These are phyloP conservation scores for Microctenopoma stevenorrisi DNA, from an alignment of 2,797 vertebrate genomes.

Conservation along the genomic window DNA sequence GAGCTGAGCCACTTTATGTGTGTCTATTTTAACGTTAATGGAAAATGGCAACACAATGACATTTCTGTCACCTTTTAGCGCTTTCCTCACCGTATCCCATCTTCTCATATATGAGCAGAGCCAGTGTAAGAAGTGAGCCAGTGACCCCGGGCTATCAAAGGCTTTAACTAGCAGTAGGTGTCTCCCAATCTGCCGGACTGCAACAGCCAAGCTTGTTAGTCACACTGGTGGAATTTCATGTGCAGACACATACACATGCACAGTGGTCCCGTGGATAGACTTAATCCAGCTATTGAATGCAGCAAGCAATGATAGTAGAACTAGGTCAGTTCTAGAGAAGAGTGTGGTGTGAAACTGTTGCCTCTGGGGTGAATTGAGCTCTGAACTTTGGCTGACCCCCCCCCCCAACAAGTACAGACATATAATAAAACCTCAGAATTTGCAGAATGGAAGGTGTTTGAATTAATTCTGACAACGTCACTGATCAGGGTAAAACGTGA, in stretches of 20 bases:
- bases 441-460: constrained; percentile 46
- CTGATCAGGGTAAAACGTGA: constrained; percentile 58
- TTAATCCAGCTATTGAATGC: constrained; percentile 78
- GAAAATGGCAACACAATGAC: constrained; percentile 39
- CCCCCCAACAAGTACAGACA: constrained; percentile 41
- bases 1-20: neutral
- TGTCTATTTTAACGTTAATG: constrained; percentile 18
- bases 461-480: constrained; percentile 68
- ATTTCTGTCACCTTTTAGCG: constrained; percentile 27
- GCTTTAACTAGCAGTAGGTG: constrained; percentile 81
- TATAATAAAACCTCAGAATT: constrained; percentile 57
- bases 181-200: constrained; percentile 78
- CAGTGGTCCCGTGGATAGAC: constrained; percentile 67
- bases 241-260: constrained; percentile 33
- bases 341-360: constrained; percentile 64
- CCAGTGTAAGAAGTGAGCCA: constrained; percentile 54
- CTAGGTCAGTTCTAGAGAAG: constrained; percentile 79
- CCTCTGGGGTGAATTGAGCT: constrained; percentile 70
- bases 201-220: constrained; percentile 82
- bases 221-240: constrained; percentile 65
- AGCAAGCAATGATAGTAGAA: constrained; percentile 74
- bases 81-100: constrained; percentile 43
- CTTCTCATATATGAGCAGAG: constrained; percentile 54
- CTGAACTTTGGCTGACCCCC: constrained; percentile 81
- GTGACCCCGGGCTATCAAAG: constrained; percentile 67